Conservation (phyloP, 2,797 vertebrate genomes). For the Sebastes hubbsi region DNA sequence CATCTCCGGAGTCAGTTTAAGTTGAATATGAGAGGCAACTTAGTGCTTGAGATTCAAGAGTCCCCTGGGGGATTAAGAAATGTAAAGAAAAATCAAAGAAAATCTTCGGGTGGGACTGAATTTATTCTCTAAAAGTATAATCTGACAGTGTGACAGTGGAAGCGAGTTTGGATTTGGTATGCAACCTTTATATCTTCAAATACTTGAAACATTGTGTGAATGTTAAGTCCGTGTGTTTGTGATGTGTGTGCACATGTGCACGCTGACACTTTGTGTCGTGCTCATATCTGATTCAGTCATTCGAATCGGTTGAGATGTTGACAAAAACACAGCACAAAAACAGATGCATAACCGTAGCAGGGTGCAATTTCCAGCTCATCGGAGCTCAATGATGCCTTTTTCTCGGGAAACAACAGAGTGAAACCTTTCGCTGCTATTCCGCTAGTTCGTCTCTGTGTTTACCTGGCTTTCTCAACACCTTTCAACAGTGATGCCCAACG, state of each 20-base stretch:
- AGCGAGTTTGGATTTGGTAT: conserved; percentile 15
- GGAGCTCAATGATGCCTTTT: conserved; percentile 23
- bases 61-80: conserved; percentile 28
- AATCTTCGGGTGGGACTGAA: conserved; percentile 31
- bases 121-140: conserved; percentile 44
- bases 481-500: background rate
- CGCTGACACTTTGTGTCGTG: background rate
- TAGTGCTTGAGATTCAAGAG: conserved; percentile 7
- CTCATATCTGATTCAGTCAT: conserved; percentile 4
- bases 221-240: conserved; percentile 3
- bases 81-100: conserved; percentile 44
- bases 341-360: conserved; percentile 4
- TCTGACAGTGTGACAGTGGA: conserved; percentile 29
- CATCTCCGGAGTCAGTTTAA: conserved; percentile 14
- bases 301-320: conserved; percentile 18
- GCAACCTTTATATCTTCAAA: conserved; percentile 14
- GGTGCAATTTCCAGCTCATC: conserved; percentile 43
- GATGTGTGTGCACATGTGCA: background rate
- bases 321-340: conserved; percentile 34
- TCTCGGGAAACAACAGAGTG: background rate
- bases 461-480: conserved; percentile 14
- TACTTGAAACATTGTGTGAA: conserved; percentile 13
- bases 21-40: conserved; percentile 6
- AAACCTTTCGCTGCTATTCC: background rate
- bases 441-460: background rate